A percentile compares a stretch with the other conserved stretches of the same genome.
These are phyloP conservation scores for Mus spretus DNA, from an alignment of 2,797 vertebrate species.

Conservation along the genomic window DNA sequence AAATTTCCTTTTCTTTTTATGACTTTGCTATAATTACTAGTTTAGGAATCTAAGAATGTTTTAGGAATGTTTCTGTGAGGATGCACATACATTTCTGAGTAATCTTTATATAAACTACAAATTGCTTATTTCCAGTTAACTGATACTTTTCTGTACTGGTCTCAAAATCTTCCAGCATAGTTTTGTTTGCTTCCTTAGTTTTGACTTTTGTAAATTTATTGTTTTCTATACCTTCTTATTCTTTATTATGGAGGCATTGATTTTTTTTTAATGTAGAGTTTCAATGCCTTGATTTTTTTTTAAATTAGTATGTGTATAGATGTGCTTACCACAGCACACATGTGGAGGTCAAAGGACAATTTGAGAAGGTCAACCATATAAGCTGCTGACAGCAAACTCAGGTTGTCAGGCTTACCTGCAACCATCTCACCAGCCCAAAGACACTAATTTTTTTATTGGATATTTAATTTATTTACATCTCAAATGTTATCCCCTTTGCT, in stretches of 20 bases:
- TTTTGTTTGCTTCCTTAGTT: background rate
- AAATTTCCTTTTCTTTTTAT: slow-evolving; percentile 1
- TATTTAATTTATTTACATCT: too few species aligned
- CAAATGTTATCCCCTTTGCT: too few species aligned
- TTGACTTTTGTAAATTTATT: slow-evolving; percentile 30
- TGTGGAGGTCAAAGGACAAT: background rate
- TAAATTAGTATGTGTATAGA: background rate
- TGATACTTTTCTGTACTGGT: background rate
- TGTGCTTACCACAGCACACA: background rate
- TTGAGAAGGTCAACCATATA: background rate
- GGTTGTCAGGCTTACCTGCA: background rate
- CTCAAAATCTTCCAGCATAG: slow-evolving; percentile 16
- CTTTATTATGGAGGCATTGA: background rate
- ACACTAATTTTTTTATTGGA: background rate
- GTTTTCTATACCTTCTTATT: background rate
- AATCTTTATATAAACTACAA: slow-evolving; percentile 52
- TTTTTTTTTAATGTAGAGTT: background rate
- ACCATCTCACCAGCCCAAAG: background rate
- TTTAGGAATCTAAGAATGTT: slow-evolving; percentile 19
- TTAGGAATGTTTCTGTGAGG: slow-evolving; percentile 46
- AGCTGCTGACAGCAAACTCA: background rate
- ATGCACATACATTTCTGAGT: slow-evolving; percentile 33
- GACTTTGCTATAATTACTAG: slow-evolving; percentile 61
- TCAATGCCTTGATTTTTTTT: background rate
- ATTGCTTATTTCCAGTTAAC: slow-evolving; percentile 11